Evolutionary conservation across 2,113 vertebrate species (phyloP).

Genomic region (Bubalus kerabau): DNA sequence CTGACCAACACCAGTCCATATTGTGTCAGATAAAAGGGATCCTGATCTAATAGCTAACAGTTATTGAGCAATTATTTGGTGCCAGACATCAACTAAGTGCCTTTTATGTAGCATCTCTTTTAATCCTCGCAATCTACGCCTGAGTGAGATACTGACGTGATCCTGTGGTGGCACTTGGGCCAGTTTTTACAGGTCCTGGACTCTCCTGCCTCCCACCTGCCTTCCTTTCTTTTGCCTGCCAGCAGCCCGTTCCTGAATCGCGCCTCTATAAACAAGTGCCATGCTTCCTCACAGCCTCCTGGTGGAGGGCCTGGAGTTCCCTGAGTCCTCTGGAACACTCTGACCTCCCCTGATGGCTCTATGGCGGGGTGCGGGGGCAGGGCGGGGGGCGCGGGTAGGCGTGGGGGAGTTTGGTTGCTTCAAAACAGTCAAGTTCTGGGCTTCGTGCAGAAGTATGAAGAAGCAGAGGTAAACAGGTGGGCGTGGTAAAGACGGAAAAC

Average conservation of each 20-base stretch:
- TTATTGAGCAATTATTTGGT: constrained; percentile 58
- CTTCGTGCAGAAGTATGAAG: neutral
- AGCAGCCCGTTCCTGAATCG: neutral
- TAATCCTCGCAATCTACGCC: constrained; percentile 15
- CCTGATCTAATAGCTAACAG: constrained; percentile 57
- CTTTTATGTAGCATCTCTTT: constrained; percentile 58
- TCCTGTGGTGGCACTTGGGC: neutral
- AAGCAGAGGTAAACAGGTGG: neutral
- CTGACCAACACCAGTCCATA: constrained; percentile 49
- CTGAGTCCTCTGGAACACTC: neutral
- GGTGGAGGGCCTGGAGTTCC: neutral
- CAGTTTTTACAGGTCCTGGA: neutral
- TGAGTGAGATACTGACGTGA: neutral
- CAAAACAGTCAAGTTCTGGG: neutral
- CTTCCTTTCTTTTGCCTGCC: neutral
- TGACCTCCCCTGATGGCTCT: neutral
- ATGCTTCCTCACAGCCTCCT: neutral
- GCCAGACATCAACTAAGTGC: constrained; percentile 46
- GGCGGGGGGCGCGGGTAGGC: neutral
- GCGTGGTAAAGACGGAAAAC: neutral
- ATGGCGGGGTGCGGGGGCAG: no score
- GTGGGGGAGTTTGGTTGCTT: neutral
- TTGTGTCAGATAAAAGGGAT: constrained; percentile 63
- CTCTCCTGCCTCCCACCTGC: neutral
- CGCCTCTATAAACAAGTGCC: neutral